Base-by-base conservation (phyloP, 2,113 vertebrate genomes). In the Coptodon rendalli region DNA sequence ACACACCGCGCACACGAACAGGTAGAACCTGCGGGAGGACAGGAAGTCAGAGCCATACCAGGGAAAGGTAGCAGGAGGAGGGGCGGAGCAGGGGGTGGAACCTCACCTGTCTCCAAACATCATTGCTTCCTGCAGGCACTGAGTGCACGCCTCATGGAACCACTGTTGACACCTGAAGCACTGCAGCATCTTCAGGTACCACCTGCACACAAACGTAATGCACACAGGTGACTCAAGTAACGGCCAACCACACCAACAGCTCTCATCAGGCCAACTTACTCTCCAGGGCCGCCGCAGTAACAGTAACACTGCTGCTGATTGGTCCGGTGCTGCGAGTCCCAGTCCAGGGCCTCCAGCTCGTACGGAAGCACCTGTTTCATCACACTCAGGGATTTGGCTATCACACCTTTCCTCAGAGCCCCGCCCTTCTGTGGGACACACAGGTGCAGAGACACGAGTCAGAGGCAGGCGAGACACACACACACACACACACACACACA, bases 171-270 rank as follows among this genome's bases (percentile, higher is more conserved):
- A 99, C 52, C 95, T 94, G 92, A 96, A 97, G 81, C 98, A 99
- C 92, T 99, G 98, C 91, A 99, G 95, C 98, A 99, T 99, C 97
- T 98, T 97, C 92, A 99, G 96, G 94, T 99, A 99, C 98, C 98
- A 99, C 89, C 98, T 99, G 88, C 54, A 87, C 34, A 80, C 9
- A 89, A 50, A 52, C 2, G 38, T 17, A 56, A 24, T 97, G 98
- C 7, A 16, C n/a, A 24, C 53, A 82, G 24, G 2, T 76, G 22
- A n/a, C 6, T 38, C 12, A 45, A 3, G 36, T 48, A 36, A 48
- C 13, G 1, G 17, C 24, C 43, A 68, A 16, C 22, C 40, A 17
- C 40, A 68, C 2, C 43, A 45, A 36, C 40, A 76, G 40, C 14
- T 45, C 93, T 98, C 98, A 92, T 99, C 99, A 91, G 98, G 98